Evolutionary conservation across 2,888 invertebrate species (phyloP), one percentile per base, ranked within the genome.

Genomic region (Acrobasis suavella): DNA sequence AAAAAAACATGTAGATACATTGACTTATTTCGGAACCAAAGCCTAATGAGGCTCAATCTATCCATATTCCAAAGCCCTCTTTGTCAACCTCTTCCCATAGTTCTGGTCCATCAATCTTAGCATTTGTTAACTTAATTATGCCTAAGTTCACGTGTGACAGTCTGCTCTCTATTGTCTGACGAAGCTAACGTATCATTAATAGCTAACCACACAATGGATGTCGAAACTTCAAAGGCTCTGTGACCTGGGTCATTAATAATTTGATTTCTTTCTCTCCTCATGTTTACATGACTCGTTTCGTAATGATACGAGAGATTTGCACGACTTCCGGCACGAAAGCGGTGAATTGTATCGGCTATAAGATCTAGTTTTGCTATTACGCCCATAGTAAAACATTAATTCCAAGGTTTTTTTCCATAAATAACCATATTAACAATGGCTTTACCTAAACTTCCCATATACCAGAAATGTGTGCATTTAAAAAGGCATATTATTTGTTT

Each of bases 91-190:
- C 38, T 62, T 52, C 49, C 42, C 38, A 54, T 60, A 56, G 39
- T 64, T 69, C 54, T 63, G 3, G 52, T 22, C 63, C 79, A 79
- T 80, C 75, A 77, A 79, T 79, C 77, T 77, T 67, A 5, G 60
- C 67, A 75, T 79, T 78, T 77, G 77, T 77, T 80, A 81, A 75
- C 76, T 75, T 80, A 80, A 82, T 77, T 76, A 74, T 73, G 67
- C 69, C 69, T 71, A 69, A 71, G 77, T 77, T 78, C 78, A 72
- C 81, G 75, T 81, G 81, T 80, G 81, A 82, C 80, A 80, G 72
- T 72, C 63, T 72, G 65, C 72, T 67, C 67, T 68, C 72, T 67
- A 78, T 81, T 81, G 81, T 80, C 74, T 74, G 78, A 77, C 74
- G 74, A 74, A 75, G 75, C 70, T 75, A 68, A 72, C 72, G 70